Evolutionary conservation across 2,113 vertebrate species (phyloP), one percentile per base, ranked within the genome.

Genomic region (Corynorhinus townsendii): DNA sequence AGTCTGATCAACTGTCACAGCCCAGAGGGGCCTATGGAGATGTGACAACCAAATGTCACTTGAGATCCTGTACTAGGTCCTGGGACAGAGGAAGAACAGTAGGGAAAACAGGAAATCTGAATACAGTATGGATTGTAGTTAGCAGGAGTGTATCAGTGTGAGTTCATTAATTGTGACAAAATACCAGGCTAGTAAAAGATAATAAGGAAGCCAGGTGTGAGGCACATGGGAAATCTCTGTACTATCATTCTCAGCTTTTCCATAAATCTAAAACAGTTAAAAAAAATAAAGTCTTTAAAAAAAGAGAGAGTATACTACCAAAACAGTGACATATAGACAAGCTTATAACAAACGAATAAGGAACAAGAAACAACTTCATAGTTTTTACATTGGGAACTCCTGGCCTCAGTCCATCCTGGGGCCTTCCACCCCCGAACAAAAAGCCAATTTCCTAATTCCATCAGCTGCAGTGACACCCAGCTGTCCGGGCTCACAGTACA

Each of bases 341-440:
- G 24, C 14, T 35, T 4, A 0, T n/a, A 73, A 45, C 43, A 47
- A 71, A 62, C 8, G 14, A 0, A 0, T 4, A 19, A 38, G 22
- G 24, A 30, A 43, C 12, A 10, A 33, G 47, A 56, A 47, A 19
- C 7, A 38, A 40, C 33, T 28, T 33, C 0, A 9, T 7, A 7
- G 24, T 4, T 11, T 7, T 22, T 28, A 62, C 59, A 7, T 24
- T 4, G 8, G 26, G 62, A 0, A 15, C 6, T 6, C 10, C 49
- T 2, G 3, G 16, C 1, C 3, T 20, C 4, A 0, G 3, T 9
- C 40, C 2, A 0, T 28, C 71, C 8, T 0, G 2, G 52, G 40
- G 20, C 16, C 62, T n/a, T 80, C 45, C 8, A 4, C 2, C 66
- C 33, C 30, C 1, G 19, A 11, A 77, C 54, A 3, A 22, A 59